Evolutionary conservation across 2,888 invertebrate genomes (phyloP).

Genomic region (Limnephilus marmoratus): DNA sequence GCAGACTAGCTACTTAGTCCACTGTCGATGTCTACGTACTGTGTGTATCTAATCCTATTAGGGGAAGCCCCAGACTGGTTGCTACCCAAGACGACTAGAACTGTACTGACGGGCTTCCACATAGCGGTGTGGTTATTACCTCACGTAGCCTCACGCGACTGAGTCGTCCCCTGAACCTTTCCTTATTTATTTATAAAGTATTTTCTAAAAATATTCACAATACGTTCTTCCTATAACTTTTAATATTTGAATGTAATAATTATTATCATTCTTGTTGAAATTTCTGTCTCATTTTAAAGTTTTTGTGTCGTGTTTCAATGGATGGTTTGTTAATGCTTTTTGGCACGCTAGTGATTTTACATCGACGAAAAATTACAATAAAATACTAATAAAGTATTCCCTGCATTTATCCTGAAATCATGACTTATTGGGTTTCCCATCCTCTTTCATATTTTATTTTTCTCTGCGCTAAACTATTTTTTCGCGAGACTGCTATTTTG

Average conservation of each 20-base stretch:
- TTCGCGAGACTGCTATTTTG: not conserved
- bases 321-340: not conserved
- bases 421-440: not conserved
- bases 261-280: not conserved
- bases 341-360: not conserved
- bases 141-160: not conserved
- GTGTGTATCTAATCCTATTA: constrained; percentile 30
- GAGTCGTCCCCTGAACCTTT: not conserved
- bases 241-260: too few species aligned
- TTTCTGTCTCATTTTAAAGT: not conserved
- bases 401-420: not conserved
- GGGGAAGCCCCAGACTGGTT: constrained; percentile 19
- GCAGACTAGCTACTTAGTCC: too few species aligned
- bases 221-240: not conserved
- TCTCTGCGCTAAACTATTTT: not conserved
- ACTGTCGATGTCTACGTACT: constrained; percentile 7
- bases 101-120: constrained; percentile 12
- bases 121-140: not conserved
- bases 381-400: not conserved
- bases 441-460: not conserved
- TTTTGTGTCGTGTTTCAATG: not conserved
- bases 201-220: not conserved
- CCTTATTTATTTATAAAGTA: not conserved
- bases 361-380: not conserved
- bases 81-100: not conserved